Percentiles rank a stretch among this genome's conserved stretches.
These are phyloP conservation scores for Monochamus alternatus DNA, from an alignment of 2,888 invertebrate genomes.

Conservation along the genomic window DNA sequence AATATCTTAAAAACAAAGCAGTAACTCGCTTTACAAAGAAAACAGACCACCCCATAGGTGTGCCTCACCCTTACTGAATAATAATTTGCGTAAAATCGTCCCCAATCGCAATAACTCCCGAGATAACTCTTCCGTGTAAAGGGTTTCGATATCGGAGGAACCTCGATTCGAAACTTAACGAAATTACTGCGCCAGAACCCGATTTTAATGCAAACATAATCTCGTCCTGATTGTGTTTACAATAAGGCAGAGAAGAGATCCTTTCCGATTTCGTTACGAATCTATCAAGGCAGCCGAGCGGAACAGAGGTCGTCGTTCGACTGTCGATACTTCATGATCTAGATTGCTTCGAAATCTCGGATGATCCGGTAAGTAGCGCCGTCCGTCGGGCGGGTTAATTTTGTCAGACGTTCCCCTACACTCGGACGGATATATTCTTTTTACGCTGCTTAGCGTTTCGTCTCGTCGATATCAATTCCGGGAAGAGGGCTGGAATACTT, in stretches of 20 bases:
- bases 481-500: not conserved
- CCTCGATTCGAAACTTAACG: constrained; percentile 20
- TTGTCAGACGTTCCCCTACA: constrained; percentile 31
- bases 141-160: not conserved
- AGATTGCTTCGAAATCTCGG: constrained; percentile 51
- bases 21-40: too few relatives aligned
- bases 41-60: too few relatives aligned
- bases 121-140: not conserved
- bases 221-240: constrained; percentile 27
- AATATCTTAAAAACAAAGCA: too few relatives aligned
- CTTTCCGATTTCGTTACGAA: constrained; percentile 40
- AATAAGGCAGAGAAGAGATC: constrained; percentile 35
- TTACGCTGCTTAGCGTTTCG: constrained; percentile 25
- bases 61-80: too few relatives aligned
- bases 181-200: constrained; percentile 20
- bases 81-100: not conserved
- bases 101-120: not conserved
- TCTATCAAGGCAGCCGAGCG: constrained; percentile 43
- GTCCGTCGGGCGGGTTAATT: constrained; percentile 32
- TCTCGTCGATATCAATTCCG: constrained; percentile 24
- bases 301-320: constrained; percentile 37
- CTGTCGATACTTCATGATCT: constrained; percentile 50
- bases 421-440: constrained; percentile 20
- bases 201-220: constrained; percentile 29
- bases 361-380: constrained; percentile 43